phyloP scores from a whole-genome alignment of 92 coral and sea anemone species.

The Phenganax stokvisi region DNA sequence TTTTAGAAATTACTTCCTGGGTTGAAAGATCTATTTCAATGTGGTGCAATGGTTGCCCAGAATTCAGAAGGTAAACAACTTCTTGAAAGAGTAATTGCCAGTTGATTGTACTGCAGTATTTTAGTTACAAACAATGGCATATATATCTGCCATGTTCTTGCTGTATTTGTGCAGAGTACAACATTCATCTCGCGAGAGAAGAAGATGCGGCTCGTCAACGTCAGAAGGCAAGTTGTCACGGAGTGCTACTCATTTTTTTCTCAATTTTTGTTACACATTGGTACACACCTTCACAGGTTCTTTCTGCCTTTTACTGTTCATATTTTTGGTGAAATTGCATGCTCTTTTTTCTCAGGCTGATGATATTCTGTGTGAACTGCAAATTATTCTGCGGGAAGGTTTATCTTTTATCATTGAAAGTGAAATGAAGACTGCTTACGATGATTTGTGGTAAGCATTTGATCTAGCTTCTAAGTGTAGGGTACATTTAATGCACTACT shows the following conservation, averaged over 20 bases:
- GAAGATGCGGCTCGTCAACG: conserved; percentile 75
- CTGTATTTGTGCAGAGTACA: conserved; percentile 59
- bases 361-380: conserved; percentile 87
- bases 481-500: too few relatives aligned
- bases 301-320: not conserved
- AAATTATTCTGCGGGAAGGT: conserved; percentile 89
- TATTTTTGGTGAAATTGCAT: too few relatives aligned
- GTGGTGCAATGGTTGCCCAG: conserved; percentile 63
- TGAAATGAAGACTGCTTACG: conserved; percentile 95
- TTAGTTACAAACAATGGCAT: not conserved
- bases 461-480: not conserved
- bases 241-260: too few relatives aligned
- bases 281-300: not conserved
- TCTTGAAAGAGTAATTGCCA: not conserved
- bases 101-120: too few relatives aligned
- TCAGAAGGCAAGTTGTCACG: conserved; percentile 61
- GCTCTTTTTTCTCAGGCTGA: conserved; percentile 61
- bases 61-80: conserved; percentile 62
- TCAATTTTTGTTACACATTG: too few relatives aligned
- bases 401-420: conserved; percentile 81
- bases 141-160: not conserved
- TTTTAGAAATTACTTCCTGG: conserved; percentile 70
- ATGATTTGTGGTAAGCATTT: conserved; percentile 74
- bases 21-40: conserved; percentile 63
- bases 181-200: conserved; percentile 62